These are phyloP conservation scores for Phrixothrix hirtus DNA, from an alignment of 2,888 invertebrate genomes.

Conservation along the genomic window DNA sequence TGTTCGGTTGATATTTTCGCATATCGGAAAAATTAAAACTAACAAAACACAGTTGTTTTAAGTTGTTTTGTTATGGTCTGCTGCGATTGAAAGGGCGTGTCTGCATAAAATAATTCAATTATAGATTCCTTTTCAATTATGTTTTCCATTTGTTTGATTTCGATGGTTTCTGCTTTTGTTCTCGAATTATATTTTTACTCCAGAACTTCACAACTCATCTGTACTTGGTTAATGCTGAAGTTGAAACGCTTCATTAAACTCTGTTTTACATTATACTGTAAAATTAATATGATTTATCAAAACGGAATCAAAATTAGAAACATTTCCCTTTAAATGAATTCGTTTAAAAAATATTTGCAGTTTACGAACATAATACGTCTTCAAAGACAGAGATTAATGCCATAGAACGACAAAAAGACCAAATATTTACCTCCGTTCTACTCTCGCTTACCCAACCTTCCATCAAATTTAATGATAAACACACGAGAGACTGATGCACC, in stretches of 20 bases:
- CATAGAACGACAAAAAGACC: constrained; percentile 43
- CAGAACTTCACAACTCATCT: constrained; percentile 11
- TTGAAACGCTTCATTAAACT: constrained; percentile 6
- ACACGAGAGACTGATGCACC: constrained; percentile 53
- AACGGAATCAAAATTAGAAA: too few relatives aligned
- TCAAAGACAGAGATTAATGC: constrained; percentile 47
- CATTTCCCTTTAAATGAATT: constrained; percentile 7
- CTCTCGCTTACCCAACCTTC: constrained; percentile 42
- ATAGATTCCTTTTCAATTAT: constrained; percentile 43
- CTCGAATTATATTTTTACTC: constrained; percentile 14
- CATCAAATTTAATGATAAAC: constrained; percentile 56
- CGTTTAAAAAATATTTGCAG: constrained; percentile 29
- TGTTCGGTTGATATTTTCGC: constrained; percentile 35
- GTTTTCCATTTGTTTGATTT: constrained; percentile 26
- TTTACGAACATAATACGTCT: constrained; percentile 40
- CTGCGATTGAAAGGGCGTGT: constrained; percentile 46
- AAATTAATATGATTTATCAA: too few relatives aligned
- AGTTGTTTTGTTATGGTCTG: constrained; percentile 46
- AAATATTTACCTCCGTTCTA: constrained; percentile 43
- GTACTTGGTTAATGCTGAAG: constrained; percentile 10
- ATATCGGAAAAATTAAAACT: constrained; percentile 43
- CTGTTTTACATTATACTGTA: too few relatives aligned
- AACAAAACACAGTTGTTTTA: constrained; percentile 46
- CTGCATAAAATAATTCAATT: constrained; percentile 49
- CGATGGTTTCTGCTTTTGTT: constrained; percentile 25